A percentile compares a stretch with the other conserved stretches of the same genome.
Conservation (phyloP, 2,113 vertebrate genomes). For the Lamprotornis superbus region DNA sequence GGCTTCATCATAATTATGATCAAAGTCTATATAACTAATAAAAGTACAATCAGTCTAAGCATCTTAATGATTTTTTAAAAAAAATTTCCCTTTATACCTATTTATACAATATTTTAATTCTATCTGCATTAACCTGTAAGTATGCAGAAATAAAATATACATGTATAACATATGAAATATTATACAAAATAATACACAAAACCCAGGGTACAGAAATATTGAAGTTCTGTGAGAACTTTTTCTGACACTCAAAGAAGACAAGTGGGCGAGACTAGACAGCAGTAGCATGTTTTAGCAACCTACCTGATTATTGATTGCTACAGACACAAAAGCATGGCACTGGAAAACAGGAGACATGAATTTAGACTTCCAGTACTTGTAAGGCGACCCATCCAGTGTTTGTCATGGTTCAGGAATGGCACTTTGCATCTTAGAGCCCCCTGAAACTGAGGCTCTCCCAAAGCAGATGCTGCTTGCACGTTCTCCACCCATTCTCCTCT, state of each 20-base stretch:
- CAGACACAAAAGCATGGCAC: background rate
- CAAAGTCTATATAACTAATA: background rate
- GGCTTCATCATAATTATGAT: background rate
- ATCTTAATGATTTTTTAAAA: background rate
- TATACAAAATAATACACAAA: background rate
- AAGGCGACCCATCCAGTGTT: background rate
- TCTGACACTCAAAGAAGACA: background rate
- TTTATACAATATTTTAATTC: background rate
- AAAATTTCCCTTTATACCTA: background rate
- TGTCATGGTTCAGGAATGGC: background rate
- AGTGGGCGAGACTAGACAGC: background rate
- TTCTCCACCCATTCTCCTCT: background rate
- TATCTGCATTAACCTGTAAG: background rate
- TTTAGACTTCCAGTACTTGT: background rate
- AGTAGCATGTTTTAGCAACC: background rate
- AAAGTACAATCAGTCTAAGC: background rate
- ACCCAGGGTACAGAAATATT: background rate
- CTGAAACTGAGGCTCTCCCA: background rate
- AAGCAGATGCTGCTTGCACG: rapidly evolving
- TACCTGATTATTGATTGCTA: background rate
- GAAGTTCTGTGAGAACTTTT: background rate
- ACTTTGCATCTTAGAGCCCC: background rate
- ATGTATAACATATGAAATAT: background rate
- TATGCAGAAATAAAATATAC: background rate
- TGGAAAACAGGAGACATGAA: background rate